Evolutionary conservation across 2,797 vertebrate species (phyloP), one percentile per base, ranked within the genome.

Genomic region (Eremophila alpestris): DNA sequence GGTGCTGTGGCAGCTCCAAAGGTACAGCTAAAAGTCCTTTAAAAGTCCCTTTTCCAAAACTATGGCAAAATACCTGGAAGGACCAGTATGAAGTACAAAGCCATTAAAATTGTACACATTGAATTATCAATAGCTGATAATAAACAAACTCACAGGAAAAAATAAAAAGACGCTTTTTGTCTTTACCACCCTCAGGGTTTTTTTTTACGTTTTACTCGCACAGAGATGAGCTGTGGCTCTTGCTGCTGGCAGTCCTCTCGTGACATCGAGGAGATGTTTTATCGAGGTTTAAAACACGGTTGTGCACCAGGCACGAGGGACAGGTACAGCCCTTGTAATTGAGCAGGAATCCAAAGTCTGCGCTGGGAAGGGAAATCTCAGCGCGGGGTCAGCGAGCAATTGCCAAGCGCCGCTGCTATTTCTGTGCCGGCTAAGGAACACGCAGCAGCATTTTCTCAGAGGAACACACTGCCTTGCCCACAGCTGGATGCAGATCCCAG

Each of bases 51-150:
- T 96, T 92, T 96, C 89, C 73, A n/a, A 79, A 94, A 80, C 41
- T 65, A 63, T 54, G 75, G 82, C 64, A 71, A 69, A 80, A 69
- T 74, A 87, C 86, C 85, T 93, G 85, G 80, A 96, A 90, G 73
- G 81, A 95, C 70, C 83, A 81, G 43, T 40, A 67, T 26, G 52
- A 90, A 91, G 34, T 92, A 83, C 74, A 96, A 94, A 96, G 93
- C 68, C 87, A 76, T 93, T 96, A 97, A 91, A 95, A 95, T 80
- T 63, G 54, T 69, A 95, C 75, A 94, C n/a, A 88, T 19, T 41
- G 67, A 94, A 94, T 82, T 87, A 90, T 29, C 8, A 6, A 64
- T 22, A 70, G 59, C 56, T 59, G 81, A 70, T 93, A 51, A 41
- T 74, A 81, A 94, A 93, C 43, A 94, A 67, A 90, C 51, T 73